These are phyloP conservation scores for Buathra laborator DNA, from an alignment of 2,888 invertebrate genomes.

Conservation along the genomic window DNA sequence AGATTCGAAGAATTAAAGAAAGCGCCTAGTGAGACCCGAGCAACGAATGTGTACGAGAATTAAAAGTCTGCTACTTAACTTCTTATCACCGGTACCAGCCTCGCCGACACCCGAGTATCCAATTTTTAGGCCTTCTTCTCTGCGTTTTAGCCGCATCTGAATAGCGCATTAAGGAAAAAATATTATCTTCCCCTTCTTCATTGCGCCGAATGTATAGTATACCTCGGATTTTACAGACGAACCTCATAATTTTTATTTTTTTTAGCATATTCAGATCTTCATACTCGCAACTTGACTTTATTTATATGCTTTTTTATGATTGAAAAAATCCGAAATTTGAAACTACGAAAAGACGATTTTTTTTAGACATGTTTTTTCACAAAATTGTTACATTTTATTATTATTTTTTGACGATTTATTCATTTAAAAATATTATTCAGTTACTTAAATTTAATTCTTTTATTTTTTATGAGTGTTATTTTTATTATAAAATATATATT, in stretches of 20 bases:
- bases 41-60: slow-evolving; percentile 66
- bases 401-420: too few relatives aligned
- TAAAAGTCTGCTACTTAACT: slow-evolving; percentile 68
- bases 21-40: not conserved
- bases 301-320: not conserved
- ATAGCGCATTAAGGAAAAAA: slow-evolving; percentile 5
- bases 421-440: too few relatives aligned
- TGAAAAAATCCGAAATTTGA: too few relatives aligned
- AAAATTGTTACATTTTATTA: too few relatives aligned
- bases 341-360: too few relatives aligned
- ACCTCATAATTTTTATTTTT: not conserved
- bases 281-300: not conserved
- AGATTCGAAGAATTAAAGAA: slow-evolving; percentile 1
- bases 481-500: too few relatives aligned
- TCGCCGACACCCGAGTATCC: slow-evolving; percentile 44
- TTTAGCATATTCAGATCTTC: not conserved
- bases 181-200: slow-evolving; percentile 14
- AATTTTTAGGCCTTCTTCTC: slow-evolving; percentile 42
- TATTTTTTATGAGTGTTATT: too few relatives aligned
- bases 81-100: slow-evolving; percentile 68
- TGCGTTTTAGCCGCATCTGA: slow-evolving; percentile 37
- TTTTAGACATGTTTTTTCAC: too few relatives aligned
- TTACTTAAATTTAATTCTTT: too few relatives aligned
- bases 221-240: not conserved
- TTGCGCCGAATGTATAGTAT: not conserved